Evolutionary conservation across 2,888 invertebrate genomes (phyloP), one percentile per base, ranked within the genome.

Genomic region (Noctua fimbriata): DNA sequence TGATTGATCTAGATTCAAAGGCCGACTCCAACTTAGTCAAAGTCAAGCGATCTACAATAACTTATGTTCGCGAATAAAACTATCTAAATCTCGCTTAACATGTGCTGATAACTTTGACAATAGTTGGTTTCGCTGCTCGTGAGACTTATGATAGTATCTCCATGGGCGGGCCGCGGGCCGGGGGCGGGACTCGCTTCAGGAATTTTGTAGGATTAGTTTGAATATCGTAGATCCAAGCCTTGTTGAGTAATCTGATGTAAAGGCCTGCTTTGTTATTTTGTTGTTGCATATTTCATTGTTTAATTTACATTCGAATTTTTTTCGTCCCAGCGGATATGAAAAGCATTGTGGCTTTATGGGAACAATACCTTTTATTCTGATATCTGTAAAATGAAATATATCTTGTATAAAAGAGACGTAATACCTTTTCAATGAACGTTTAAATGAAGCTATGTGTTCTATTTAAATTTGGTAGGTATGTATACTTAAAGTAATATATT

Each of bases 341-440:
- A 84, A 78, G 65, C 81, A 70, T 80, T 83, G 77, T 78, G 82
- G 69, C 58, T 82, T 88, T 83, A 80, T 72, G 85, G 87, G 88
- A 82, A 89, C 89, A 89, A 90, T 88, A 74, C 79, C 86, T 83
- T 88, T 87, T 87, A 87, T 82, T 87, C 76, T 76, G 73, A 76
- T 78, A 83, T 82, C 76, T 80, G 78, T 82, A 78, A 82, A 79
- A 81, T 86, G 49, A 82, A 85, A 82, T 79, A 79, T 55, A 76
- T 79, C 66, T 82, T 82, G 76, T n/a, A 76, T 69, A 79, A 84
- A 77, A 82, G 58, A 79, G 77, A 44, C 55, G 69, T 60, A 63
- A 75, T 81, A 74, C 72, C 18, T 49, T 69, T 82, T 79, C 73
- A 66, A 32, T 66, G 44, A 44, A 73, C 70, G 55, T 73, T 73